These are phyloP conservation scores for Myanophis thanlyinensis DNA, from an alignment of 2,113 vertebrate genomes.

Conservation along the genomic window DNA sequence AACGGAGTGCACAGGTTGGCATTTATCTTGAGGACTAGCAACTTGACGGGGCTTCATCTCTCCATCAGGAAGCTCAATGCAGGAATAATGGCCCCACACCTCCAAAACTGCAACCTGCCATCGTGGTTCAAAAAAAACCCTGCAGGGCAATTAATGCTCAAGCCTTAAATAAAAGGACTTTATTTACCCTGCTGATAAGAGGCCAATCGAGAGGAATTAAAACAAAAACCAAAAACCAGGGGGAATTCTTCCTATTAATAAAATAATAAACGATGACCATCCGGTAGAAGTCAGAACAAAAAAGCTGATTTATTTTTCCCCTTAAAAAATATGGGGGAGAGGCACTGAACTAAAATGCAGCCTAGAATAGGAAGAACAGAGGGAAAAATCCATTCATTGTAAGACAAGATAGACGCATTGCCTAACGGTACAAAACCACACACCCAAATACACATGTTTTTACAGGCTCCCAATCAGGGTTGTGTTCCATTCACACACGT, in stretches of 20 bases:
- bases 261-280: background rate
- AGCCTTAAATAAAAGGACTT: background rate
- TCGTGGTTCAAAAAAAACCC: background rate
- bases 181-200: background rate
- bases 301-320: background rate
- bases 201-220: background rate
- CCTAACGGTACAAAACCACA: background rate
- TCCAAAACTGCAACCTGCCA: background rate
- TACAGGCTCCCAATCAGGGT: background rate
- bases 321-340: background rate
- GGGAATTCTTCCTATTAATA: background rate
- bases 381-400: fast-evolving
- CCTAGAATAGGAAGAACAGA: background rate
- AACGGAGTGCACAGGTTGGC: background rate
- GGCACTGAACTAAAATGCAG: background rate
- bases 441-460: background rate
- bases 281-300: background rate
- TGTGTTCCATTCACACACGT: background rate
- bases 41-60: background rate
- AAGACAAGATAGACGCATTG: background rate
- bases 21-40: background rate
- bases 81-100: background rate
- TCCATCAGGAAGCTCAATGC: background rate
- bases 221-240: background rate
- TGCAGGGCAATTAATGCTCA: background rate